Base-by-base conservation (phyloP, 2,113 vertebrate species). In the Corythornis cristatus region DNA sequence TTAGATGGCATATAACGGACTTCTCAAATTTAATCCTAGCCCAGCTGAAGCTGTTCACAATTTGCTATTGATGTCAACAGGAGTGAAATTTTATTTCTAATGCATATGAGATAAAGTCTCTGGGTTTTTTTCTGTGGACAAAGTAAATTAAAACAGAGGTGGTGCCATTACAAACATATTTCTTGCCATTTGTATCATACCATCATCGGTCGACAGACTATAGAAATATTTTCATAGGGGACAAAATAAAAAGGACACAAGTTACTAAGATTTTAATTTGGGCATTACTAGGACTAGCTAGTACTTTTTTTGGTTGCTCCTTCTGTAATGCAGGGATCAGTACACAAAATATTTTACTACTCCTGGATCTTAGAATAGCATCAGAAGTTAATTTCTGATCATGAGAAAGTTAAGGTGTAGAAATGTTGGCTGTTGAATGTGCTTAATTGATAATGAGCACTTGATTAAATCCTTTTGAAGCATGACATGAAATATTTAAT, bases 21-120 rank as follows among this genome's bases (percentile, higher is more conserved):
- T 88, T 66, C 72, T 91, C 68, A 91, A 80, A 91, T 80, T 42
- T 83, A 93, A 93, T 88, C 72, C 72, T 77, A 45, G n/a, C n/a
- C 83, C 60, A 80, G 8, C 28, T 60, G 61, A 93, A 93, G 51
- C 56, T 35, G n/a, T 60, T 88, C n/a, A 86, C 67, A 90, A 80
- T 86, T 93, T 94, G 40, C 82, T 56, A 88, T 2, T 67, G 68
- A 88, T 71, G 68, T 74, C 46, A 89, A 60, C 15, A 70, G 35
- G 75, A 86, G 7, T 33, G 35, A 89, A 83, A 71, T 71, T 91
- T 77, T 76, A 46, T 31, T 86, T 83, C 33, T 71, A 76, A 71
- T 43, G 29, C 29, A 11, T 25, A 33, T 26, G 6, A 70, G 51
- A 81, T 68, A 73, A 56, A 94, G 62, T 66, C 9, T 51, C 29